phyloP scores from a whole-genome alignment of 2,888 invertebrate species.

The Drosophila formosana region DNA sequence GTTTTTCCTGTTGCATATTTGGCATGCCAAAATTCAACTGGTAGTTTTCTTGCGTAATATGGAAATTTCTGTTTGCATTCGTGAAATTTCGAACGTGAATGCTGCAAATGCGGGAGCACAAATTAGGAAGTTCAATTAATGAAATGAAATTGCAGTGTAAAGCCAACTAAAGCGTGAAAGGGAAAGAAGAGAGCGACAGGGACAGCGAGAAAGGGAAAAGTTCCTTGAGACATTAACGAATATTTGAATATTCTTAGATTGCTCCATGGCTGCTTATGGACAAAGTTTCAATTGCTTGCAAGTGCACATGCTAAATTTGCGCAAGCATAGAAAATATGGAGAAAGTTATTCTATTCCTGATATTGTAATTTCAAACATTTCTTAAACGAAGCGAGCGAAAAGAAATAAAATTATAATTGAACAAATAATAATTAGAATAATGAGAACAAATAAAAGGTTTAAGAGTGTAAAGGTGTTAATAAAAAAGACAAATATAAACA shows the following conservation, averaged over 20 bases:
- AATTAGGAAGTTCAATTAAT: constrained; percentile 58
- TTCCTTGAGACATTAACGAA: constrained; percentile 3
- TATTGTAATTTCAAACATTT: neutral
- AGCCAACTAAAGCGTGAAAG: neutral
- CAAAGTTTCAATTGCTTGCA: constrained; percentile 1
- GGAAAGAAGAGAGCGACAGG: neutral
- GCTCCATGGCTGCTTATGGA: constrained; percentile 1
- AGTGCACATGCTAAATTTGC: neutral
- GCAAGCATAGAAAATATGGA: neutral
- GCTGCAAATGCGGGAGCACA: constrained; percentile 4
- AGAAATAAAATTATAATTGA: too few relatives aligned
- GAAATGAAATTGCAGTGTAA: constrained; percentile 28
- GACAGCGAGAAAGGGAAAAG: neutral
- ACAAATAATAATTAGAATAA: too few relatives aligned
- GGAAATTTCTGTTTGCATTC: constrained; percentile 18
- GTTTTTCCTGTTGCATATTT: constrained; percentile 50
- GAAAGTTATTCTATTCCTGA: neutral
- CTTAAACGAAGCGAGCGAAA: too few relatives aligned
- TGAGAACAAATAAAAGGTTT: too few relatives aligned
- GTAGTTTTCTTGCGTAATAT: constrained; percentile 37
- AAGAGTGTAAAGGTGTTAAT: too few relatives aligned
- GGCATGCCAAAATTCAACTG: constrained; percentile 44
- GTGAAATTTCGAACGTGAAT: constrained; percentile 12
- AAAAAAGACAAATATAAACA: too few relatives aligned
- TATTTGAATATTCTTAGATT: constrained; percentile 3